Percentiles rank a stretch among this genome's conserved stretches.
Conservation (phyloP, 2,888 invertebrate species). For the Mechanitis messenoides region DNA sequence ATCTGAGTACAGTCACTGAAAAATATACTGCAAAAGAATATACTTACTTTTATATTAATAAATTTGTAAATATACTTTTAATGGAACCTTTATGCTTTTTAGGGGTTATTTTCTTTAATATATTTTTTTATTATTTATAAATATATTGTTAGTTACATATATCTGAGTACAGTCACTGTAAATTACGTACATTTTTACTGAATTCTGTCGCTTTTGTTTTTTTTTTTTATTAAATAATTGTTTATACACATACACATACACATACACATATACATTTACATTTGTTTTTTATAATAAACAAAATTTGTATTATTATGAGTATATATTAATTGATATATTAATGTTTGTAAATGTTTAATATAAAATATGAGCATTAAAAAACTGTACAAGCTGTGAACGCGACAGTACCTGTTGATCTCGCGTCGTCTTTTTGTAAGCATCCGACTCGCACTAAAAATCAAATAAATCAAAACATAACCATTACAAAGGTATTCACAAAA, state of each 20-base stretch:
- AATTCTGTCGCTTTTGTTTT: no score
- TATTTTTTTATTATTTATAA: conserved; percentile 1
- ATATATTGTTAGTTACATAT: no score
- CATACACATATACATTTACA: no score
- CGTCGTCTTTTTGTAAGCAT: conserved; percentile 65
- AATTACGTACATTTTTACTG: no score
- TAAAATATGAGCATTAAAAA: conserved; percentile 2
- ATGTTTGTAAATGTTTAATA: no score
- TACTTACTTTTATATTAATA: background rate
- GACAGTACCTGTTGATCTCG: conserved; percentile 68
- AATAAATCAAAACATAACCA: conserved; percentile 75
- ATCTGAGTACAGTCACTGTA: no score
- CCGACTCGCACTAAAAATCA: conserved; percentile 67
- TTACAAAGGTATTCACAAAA: conserved; percentile 71
- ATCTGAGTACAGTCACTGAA: conserved; percentile 40
- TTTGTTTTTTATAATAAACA: no score
- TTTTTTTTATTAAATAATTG: no score
- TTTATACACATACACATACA: no score
- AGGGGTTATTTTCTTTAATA: background rate
- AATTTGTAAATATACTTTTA: background rate
- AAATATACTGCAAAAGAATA: background rate
- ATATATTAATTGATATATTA: no score
- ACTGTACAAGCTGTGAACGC: conserved; percentile 36
- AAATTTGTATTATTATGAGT: no score
- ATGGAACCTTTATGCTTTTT: no score